Evolutionary conservation across 2,113 vertebrate genomes (phyloP), one percentile per base, ranked within the genome.

Genomic region (Daphoenositta chrysoptera): DNA sequence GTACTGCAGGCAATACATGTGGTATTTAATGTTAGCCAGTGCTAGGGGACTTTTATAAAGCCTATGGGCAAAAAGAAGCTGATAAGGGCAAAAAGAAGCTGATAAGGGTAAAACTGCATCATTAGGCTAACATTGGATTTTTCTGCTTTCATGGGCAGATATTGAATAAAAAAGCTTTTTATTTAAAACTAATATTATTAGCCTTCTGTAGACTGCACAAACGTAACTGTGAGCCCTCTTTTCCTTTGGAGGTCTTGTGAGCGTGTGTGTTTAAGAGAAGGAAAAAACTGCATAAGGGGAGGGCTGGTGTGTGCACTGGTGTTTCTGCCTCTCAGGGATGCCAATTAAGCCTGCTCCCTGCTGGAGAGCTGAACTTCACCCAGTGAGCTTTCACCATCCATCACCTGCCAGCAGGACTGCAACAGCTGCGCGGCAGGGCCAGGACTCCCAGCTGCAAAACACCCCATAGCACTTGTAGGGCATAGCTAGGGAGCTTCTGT

Each of bases 191-290:
- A 75, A 50, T 47, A 80, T 30, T 45, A 51, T 30, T 45, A 51
- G 30, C 19, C 42, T 15, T 30, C 69, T 56, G 33, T 26, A 17
- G 37, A 33, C 51, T 18, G 75, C 1, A 6, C 76, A 30, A 50
- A 53, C 12, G 22, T 42, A 84, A 48, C 31, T n/a, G 63, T 45
- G 42, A 75, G 76, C 17, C 54, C 21, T 87, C 7, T 1, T 50
- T 86, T 92, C 73, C 77, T 42, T 14, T 42, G 23, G 51, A 77
- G 18, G 16, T 82, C 64, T 71, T 26, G 9, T 3, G 8, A 66
- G 16, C 0, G 0, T 31, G 18, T 1, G 0, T 70, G 54, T 40
- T 86, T 86, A 56, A 81, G 47, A 71, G 28, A 86, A 51, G 18
- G 12, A 7, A 66, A 73, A 71, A 50, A 13, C 9, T 9, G 16